Base-by-base conservation (phyloP, 2,113 vertebrate genomes). In the Sinocyclocheilus grahami region DNA sequence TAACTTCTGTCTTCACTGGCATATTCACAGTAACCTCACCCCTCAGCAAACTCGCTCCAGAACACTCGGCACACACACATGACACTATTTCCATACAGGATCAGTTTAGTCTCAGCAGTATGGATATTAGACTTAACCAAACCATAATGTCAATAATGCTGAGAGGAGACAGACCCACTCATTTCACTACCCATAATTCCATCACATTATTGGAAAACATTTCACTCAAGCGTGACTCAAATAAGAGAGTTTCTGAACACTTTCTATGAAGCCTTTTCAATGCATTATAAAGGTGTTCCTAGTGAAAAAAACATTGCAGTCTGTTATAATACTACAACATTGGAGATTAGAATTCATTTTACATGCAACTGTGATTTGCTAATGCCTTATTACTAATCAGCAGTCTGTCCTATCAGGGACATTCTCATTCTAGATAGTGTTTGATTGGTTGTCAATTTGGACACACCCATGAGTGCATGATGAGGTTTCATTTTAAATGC, bases 1-100 rank as follows among this genome's bases (percentile, higher is more conserved):
- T 71, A 83, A 71, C 81, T 33, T 20, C 62, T 53, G 63, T 72
- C 63, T 55, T 55, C 79, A 42, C n/a, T 82, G 79, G 8, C n/a
- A 62, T 82, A 67, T 82, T 82, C 79, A 82, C 63, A 82, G 79
- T 82, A 82, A 80, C 78, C 58, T 80, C 78, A 80, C 58, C 78
- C 78, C 58, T 63, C 37, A n/a, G 78, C 60, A 80, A 82, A 82
- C 62, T 82, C 39, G 24, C 42, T 37, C 65, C 46, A 33, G 46
- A 83, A 20, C 65, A 37, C 42, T 71, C 42, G 9, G 12, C 63
- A 55, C 46, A 83, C 81, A 37, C 80, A 83, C 65, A 22, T 14
- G 3, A 14, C 46, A 69, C 63, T 72, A 55, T 72, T 55, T 55
- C 63, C 48, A 72, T 39, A 72, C 63, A 37, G 63, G 67, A 53